Evolutionary conservation across 2,113 vertebrate species (phyloP), one percentile per base, ranked within the genome.

Genomic region (Grantiella picta): DNA sequence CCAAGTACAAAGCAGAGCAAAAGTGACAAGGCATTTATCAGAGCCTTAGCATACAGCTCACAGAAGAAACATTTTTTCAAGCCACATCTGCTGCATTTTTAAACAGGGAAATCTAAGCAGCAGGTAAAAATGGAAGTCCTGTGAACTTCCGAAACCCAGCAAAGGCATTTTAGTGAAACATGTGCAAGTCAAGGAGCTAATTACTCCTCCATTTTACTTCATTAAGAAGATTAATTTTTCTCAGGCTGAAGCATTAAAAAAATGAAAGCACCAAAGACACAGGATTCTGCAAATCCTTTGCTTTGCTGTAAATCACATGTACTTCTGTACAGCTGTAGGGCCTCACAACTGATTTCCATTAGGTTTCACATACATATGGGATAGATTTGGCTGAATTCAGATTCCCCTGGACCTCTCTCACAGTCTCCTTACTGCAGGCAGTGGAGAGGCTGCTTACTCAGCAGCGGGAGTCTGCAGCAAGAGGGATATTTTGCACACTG

Each of bases 351-450:
- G 95, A 94, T 97, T 98, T 95, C 89, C 77, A 95, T 96, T 95
- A 94, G 52, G 61, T 86, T 95, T 77, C 73, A 76, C 69, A 80
- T 86, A 75, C 97, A 95, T 89, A 68, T 90, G 96, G 96, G 92
- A 96, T 93, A 96, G 91, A 97, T 97, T 97, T 97, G 86, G 89
- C 95, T 72, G 80, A 95, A 81, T 7, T 35, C 61, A 82, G 73
- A 83, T 95, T 96, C 85, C 93, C 65, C 90, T 64, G 72, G 89
- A 70, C 50, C 66, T 81, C 64, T 84, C 72, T 87, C 7, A 10
- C 15, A 27, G 82, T 68, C 85, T 92, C 57, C 65, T 88, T 97
- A 85, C 73, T 69, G 77, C 86, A 95, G 82, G 80, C 89, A 84
- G 50, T 16, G 33, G 56, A 82, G 91, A 90, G 45, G 24, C 44